Conservation (phyloP, 2,888 invertebrate genomes). For the Carcina quercana region DNA sequence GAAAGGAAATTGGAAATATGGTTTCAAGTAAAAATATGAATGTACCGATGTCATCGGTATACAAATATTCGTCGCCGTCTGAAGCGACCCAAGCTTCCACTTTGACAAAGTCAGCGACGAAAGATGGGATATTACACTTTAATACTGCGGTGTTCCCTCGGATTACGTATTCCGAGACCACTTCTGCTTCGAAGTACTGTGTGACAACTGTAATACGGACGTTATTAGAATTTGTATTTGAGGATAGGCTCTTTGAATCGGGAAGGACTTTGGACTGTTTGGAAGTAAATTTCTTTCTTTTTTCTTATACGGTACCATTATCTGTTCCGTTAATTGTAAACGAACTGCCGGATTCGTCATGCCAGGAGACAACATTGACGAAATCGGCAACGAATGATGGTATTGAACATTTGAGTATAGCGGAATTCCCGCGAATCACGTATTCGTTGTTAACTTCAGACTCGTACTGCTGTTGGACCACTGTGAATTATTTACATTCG, state of each 20-base stretch:
- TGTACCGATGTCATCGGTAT: conserved; percentile 83
- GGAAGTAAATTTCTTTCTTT: too few relatives aligned
- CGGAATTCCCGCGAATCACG: conserved; percentile 91
- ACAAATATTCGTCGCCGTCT: conserved; percentile 80
- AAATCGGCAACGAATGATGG: conserved; percentile 96
- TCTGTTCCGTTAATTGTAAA: conserved; percentile 37
- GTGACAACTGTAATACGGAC: conserved; percentile 81
- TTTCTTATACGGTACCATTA: conserved; percentile 13
- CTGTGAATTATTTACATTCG: conserved; percentile 60
- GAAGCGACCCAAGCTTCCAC: conserved; percentile 88
- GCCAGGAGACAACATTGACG: conserved; percentile 90
- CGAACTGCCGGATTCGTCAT: conserved; percentile 82
- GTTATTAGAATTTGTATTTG: conserved; percentile 2
- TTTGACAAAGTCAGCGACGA: conserved; percentile 92
- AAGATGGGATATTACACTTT: conserved; percentile 92
- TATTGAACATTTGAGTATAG: conserved; percentile 90
- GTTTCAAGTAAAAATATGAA: not conserved
- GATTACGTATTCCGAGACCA: conserved; percentile 92
- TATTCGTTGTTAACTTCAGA: conserved; percentile 95
- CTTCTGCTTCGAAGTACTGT: conserved; percentile 92
- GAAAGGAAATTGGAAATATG: conserved; percentile 5
- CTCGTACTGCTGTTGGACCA: conserved; percentile 92
- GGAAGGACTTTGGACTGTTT: not conserved
- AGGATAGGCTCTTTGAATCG: not conserved
- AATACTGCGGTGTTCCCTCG: conserved; percentile 90